Base-by-base conservation (phyloP, 2,113 vertebrate species). In the Mirounga angustirostris region DNA sequence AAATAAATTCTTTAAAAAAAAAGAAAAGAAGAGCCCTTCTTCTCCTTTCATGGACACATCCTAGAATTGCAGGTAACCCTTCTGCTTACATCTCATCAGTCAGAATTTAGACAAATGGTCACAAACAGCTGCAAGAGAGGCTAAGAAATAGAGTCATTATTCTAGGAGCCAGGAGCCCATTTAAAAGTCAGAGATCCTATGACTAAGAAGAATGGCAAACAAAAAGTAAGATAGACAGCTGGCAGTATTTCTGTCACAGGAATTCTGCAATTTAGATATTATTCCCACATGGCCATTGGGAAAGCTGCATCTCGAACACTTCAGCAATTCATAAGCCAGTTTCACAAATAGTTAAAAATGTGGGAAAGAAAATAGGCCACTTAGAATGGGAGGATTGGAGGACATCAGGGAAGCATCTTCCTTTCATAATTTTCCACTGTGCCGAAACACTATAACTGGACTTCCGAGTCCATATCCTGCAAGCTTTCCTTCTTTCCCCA, bases 281-380 rank as follows among this genome's bases (percentile, higher is more conserved):
- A n/a, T 61, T 92, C 22, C 40, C 4, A 9, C 7, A 2, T 85
- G 78, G 5, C 16, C 78, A 7, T 7, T 46, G 15, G 58, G 28
- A 54, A 92, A 81, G 33, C 40, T n/a, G 22, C 78, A 26, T 52
- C 54, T 79, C 26, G n/a, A 63, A 56, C 58, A 52, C 33, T 50
- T 81, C 40, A 36, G 52, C 40, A 88, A n/a, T 56, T 85, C 78
- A 52, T 22, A 58, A 82, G 69, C 7, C 16, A 74, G 3, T 63
- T 90, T 93, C 54, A 82, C 21, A 94, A 95, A 58, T 40, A 30
- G 40, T 92, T 87, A 95, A 74, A 95, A 81, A 46, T 46, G 46
- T 71, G 24, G 19, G 10, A 13, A 28, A 4, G 2, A 2, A n/a
- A 50, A 61, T 13, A 52, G 2, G 7, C 58, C 19, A 24, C 30